Base-by-base conservation (phyloP, 1,140 invertebrate species). In the Drosophila asahinai region DNA sequence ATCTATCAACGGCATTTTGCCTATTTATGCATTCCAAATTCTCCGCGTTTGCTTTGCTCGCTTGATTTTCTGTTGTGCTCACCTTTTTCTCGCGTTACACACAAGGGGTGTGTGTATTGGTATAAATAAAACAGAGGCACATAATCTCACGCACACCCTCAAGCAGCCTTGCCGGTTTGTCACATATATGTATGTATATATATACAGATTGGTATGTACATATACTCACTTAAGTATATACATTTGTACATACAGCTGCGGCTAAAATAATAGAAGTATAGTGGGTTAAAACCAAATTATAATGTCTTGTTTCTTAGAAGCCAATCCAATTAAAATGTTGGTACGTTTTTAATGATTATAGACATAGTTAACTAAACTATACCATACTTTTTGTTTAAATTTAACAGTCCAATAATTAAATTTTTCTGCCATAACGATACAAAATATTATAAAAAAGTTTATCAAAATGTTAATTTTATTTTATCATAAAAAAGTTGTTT, bases 31-130 rank as follows among this genome's bases (percentile, higher is more conserved):
- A 22, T 49, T 19, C 40, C 38, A 9, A 17, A 38, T 67, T n/a
- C 64, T 54, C 63, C 33, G 11, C 43, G 27, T 78, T 78, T 77
- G 74, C 60, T 68, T 81, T 84, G 63, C 80, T 80, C 67, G 65
- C 80, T 74, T 87, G 67, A 68, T 78, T 80, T 86, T 87, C 80
- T 87, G 84, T 87, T 87, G 84, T 87, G 84, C 84, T 87, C 84
- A 87, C 84, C 77, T 83, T 89, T 87, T 87, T 87, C 84, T 84
- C 77, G 67, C 62, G 33, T 67, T 83, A 75, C 77, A 73, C 43
- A 65, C 15, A 49, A 4, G 5, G 43, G 2, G 19, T 8, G 33
- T 33, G 33, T 47, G 68, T 48, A 38, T 67, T 61, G 27, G 27
- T 36, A 47, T 64, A 84, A 62, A 51, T 60, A 57, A 82, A 51